Percentiles rank a stretch among this genome's conserved stretches.
phyloP scores from a whole-genome alignment of 2,113 vertebrate species.

The Ptyas mucosa region DNA sequence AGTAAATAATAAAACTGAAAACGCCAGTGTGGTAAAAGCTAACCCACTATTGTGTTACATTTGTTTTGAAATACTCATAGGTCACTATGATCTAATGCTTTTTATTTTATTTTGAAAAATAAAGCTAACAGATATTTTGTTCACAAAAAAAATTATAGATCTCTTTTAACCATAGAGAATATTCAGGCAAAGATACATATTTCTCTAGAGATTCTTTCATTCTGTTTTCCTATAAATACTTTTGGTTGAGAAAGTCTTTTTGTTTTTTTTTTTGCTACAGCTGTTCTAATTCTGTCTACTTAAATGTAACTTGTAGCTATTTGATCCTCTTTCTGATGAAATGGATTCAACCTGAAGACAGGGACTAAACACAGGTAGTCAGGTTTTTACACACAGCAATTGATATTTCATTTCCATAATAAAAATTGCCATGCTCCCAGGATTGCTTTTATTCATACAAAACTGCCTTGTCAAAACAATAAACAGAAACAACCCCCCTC shows the following conservation, averaged over 20 bases:
- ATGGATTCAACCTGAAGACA: neutral
- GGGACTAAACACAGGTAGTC: accelerated
- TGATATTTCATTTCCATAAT: accelerated
- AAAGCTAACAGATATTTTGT: neutral
- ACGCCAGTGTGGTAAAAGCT: neutral
- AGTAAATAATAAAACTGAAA: neutral
- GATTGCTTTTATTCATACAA: constrained; percentile 5
- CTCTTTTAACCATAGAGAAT: neutral
- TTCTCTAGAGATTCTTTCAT: neutral
- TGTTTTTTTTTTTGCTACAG: neutral
- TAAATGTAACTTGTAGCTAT: neutral
- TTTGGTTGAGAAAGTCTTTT: neutral
- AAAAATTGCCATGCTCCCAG: neutral
- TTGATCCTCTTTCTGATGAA: neutral
- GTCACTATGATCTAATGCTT: neutral
- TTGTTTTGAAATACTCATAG: neutral
- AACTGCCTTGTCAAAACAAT: constrained; percentile 6
- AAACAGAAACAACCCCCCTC: neutral
- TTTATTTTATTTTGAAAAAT: constrained; percentile 10
- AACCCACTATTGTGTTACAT: neutral
- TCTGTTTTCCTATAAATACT: neutral
- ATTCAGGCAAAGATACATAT: neutral
- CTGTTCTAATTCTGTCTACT: neutral
- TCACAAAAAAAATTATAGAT: neutral
- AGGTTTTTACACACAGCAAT: accelerated